Base-by-base conservation (phyloP, 1,140 invertebrate species). In the Saccostrea cuccullata region DNA sequence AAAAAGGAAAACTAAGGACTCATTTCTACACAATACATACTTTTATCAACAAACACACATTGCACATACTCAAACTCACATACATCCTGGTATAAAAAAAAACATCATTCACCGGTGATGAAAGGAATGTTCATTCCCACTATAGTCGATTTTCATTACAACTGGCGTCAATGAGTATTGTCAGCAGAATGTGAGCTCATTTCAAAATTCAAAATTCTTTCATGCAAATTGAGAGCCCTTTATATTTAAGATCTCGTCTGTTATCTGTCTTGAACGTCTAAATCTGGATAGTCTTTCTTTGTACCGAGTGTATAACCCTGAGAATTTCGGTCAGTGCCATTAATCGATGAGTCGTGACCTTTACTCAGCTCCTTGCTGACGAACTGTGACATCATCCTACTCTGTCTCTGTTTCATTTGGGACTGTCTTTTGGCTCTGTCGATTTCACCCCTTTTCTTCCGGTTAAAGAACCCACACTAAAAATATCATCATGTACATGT, bases 221-320 rank as follows among this genome's bases (percentile, higher is more conserved):
- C 47, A 47, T 47, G 47, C 1, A 47, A 47, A 47, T 0, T 8
- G 47, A 47, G 47, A 47, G 9, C 47, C 5, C 6, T 5, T 47
- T 8, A 47, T 1, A 47, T 47, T 47, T 8, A 9, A 47, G 6
- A 47, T 47, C 60, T 77, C 3, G 15, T 36, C 26, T 36, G 70
- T 17, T 77, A 77, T 77, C 70, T 77, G 5, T 77, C 70, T 30
- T 77, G 70, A 3, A 77, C 15, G 2, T 77, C 70, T 77, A 77
- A 77, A 77, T 77, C 70, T 36, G 70, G 70, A 77, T 77, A 77
- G 26, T 77, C 70, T 36, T 77, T 73, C 26, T 73, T 77, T 6
- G 70, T 36, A 36, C 70, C 30, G 11, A 15, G 70, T 77, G 26
- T 36, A 30, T 36, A 77, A 2, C 13, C 13, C 15, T 77, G 23